Base-by-base conservation (phyloP, 2,113 vertebrate genomes). In the Cheirogaleus medius region DNA sequence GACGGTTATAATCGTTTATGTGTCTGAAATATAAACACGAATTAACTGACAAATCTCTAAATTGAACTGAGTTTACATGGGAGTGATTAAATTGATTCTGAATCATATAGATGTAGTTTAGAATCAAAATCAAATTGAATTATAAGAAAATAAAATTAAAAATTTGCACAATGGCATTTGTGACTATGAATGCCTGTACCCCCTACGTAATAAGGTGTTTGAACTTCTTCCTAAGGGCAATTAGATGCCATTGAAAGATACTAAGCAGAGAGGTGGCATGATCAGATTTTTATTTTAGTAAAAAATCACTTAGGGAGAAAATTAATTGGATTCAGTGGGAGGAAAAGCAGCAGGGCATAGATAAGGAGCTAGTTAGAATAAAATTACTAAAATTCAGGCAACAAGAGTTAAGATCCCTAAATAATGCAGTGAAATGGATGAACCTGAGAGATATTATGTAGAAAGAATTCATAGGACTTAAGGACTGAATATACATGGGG, bases 251-350 rank as follows among this genome's bases (percentile, higher is more conserved):
- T 49, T 83, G 78, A 83, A 91, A 92, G 74, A 93, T 64, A 92
- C 32, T 87, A 90, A 94, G 25, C 42, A 85, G 52, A 95, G 44
- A 92, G 64, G 17, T 96, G 23, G 37, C 37, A 69, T 56, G 34
- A 87, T 95, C 23, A 49, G 69, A 83, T 78, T 97, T 97, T 93
- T 90, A 91, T 95, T 89, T 96, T 78, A 92, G 76, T 90, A 58
- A 98, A 96, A 96, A 94, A 71, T 76, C 74, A 93, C 83, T 93
- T 78, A 91, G 44, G 58, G 77, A 68, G 78, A 91, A 97, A 96
- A 96, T 94, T 90, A 97, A 97, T 94, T 96, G 69, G 27, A 47
- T 90, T 94, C 49, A 94, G 27, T 92, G 23, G 81, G 80, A 96
- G 39, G 66, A 80, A 94, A 95, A 94, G 5, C 87, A 97, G 84